These are phyloP conservation scores for Coluber constrictor DNA, from an alignment of 2,797 vertebrate genomes.

Conservation along the genomic window DNA sequence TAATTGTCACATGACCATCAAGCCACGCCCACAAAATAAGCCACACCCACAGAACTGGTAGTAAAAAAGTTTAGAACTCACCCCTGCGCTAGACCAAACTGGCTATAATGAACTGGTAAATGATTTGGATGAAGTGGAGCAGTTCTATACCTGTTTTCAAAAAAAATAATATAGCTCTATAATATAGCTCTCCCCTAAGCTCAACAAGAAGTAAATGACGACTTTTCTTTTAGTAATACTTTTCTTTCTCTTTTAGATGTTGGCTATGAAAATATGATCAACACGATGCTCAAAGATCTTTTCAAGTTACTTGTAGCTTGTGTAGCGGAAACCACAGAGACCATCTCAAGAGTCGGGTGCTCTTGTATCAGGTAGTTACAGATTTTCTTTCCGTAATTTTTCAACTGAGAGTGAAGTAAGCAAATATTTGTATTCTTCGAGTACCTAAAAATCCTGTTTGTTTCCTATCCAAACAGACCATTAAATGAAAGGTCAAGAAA, in stretches of 20 bases:
- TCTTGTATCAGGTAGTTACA: slow-evolving; percentile 90
- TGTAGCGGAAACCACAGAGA: slow-evolving; percentile 93
- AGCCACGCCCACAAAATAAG: no score
- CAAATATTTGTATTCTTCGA: not conserved
- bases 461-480: not conserved
- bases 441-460: not conserved
- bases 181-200: not conserved
- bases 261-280: slow-evolving; percentile 91
- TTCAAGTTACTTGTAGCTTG: slow-evolving; percentile 91
- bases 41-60: no score
- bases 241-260: slow-evolving; percentile 76
- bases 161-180: not conserved
- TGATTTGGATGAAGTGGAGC: not conserved
- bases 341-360: slow-evolving; percentile 96
- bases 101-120: not conserved
- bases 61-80: no score
- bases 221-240: slow-evolving; percentile 10
- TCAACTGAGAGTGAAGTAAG: not conserved
- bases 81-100: not conserved
- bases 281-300: slow-evolving; percentile 93
- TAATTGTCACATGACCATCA: no score
- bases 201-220: not conserved
- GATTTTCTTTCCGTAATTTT: not conserved
- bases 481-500: not conserved
- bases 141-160: not conserved